Evolutionary conservation across 2,113 vertebrate genomes (phyloP).

Genomic region (Triplophysa tibetana): DNA sequence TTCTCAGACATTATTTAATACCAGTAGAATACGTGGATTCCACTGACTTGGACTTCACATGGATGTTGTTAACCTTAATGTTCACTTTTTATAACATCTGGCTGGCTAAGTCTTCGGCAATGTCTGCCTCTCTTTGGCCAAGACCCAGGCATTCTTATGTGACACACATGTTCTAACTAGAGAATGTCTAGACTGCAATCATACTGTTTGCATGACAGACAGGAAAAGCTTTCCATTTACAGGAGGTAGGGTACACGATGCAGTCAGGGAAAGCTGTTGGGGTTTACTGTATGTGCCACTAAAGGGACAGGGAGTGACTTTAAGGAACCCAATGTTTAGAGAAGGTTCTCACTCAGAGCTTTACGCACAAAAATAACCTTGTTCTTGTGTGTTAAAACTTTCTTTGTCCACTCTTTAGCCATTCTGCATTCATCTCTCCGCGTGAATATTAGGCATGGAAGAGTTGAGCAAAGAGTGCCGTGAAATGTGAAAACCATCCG

Average conservation of each 20-base stretch:
- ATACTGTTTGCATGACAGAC: slow-evolving; percentile 38
- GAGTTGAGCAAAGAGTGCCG: slow-evolving; percentile 14
- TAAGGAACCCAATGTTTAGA: slow-evolving; percentile 20
- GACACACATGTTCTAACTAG: slow-evolving; percentile 25
- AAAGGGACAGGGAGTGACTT: slow-evolving; percentile 20
- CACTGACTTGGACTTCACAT: slow-evolving; percentile 33
- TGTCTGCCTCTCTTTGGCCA: not conserved
- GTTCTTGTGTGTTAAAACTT: not conserved
- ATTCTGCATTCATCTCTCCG: slow-evolving; percentile 3
- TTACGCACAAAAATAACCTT: not conserved
- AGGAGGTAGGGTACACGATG: slow-evolving; percentile 37
- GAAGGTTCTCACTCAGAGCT: slow-evolving; percentile 18
- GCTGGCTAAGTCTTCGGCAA: slow-evolving; percentile 3
- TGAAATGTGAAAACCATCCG: slow-evolving; percentile 44
- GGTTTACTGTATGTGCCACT: slow-evolving; percentile 45
- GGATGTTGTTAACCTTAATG: slow-evolving; percentile 10
- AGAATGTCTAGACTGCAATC: slow-evolving; percentile 49
- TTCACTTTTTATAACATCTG: slow-evolving; percentile 45
- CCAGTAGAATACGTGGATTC: slow-evolving; percentile 7
- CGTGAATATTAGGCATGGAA: slow-evolving; percentile 31
- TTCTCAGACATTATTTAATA: slow-evolving; percentile 6
- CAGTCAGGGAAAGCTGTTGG: slow-evolving; percentile 17
- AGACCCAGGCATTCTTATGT: slow-evolving; percentile 23
- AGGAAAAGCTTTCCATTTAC: slow-evolving; percentile 47
- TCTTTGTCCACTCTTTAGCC: not conserved